Evolutionary conservation across 2,888 invertebrate genomes (phyloP), one percentile per base, ranked within the genome.

Genomic region (Colostygia pectinataria): DNA sequence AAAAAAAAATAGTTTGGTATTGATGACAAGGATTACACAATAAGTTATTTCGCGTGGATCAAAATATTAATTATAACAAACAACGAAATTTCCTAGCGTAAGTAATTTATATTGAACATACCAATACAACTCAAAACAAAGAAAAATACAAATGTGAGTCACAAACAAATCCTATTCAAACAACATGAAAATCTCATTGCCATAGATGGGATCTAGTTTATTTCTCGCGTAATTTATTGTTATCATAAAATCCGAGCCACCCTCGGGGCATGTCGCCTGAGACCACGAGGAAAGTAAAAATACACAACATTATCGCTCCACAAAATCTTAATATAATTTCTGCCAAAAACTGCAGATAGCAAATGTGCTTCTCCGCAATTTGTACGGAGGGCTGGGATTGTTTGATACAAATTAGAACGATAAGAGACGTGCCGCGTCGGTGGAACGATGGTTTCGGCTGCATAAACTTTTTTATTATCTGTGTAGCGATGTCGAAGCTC

Each of bases 251-350:
- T 71, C 65, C 66, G 64, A 69, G 57, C 65, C 66, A 72, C 81
- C 77, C 78, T 70, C 54, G 65, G 70, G 75, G 68, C 68, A 68
- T 69, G 64, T 63, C 61, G 59, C 71, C 70, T 66, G 44, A 53
- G 55, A 63, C 66, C 61, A 63, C 66, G 61, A 68, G 66, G 61
- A 75, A 73, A 80, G 71, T 76, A 82, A 82, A 83, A 84, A 81
- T 80, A 78, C 73, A 80, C 77, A 80, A 76, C 76, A 78, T 83
- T 85, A 86, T 86, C 86, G 72, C 74, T 66, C 67, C 68, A 77
- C 77, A 77, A 80, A 75, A 87, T 86, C 85, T 87, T 85, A 84
- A 84, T 83, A 85, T 85, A 86, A 86, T 86, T 86, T 85, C 83
- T 81, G 71, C 69, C 72, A 69, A 82, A 84, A 83, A 84, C 76